These are phyloP conservation scores for Melanchra persicariae DNA, from an alignment of 2,888 invertebrate genomes.

Conservation along the genomic window DNA sequence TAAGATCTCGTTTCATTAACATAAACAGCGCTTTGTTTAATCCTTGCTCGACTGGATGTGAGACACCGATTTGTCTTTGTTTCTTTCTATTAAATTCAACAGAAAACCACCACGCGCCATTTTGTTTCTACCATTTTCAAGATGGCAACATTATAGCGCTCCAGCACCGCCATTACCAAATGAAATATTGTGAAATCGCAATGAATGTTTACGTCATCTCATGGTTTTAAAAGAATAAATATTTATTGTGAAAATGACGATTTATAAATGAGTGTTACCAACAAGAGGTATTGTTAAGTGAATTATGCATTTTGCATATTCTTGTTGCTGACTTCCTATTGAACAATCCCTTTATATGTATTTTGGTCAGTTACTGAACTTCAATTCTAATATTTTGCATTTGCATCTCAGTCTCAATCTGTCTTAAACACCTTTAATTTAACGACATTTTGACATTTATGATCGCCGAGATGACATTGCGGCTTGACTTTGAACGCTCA, in stretches of 20 bases:
- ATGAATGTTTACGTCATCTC: conserved; percentile 44
- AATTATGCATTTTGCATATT: background rate
- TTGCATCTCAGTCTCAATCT: background rate
- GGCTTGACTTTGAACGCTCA: background rate
- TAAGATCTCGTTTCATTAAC: conserved; percentile 77
- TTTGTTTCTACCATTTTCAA: conserved; percentile 52
- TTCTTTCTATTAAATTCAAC: conserved; percentile 59
- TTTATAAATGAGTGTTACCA: background rate
- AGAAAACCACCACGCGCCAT: conserved; percentile 47
- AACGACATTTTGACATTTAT: background rate
- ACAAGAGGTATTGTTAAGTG: background rate
- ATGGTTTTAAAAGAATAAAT: conserved; percentile 37
- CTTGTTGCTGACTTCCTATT: background rate
- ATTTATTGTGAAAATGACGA: conserved; percentile 19
- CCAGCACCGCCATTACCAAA: conserved; percentile 44
- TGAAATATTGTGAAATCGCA: conserved; percentile 46
- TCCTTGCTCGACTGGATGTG: conserved; percentile 62
- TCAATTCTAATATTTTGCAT: too few relatives aligned
- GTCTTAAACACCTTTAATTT: background rate
- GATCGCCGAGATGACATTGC: background rate
- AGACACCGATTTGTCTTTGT: conserved; percentile 64
- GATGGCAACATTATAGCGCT: conserved; percentile 52
- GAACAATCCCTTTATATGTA: background rate
- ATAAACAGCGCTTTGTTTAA: conserved; percentile 76
- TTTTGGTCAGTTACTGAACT: background rate